Evolutionary conservation across 2,888 invertebrate species (phyloP), one percentile per base, ranked within the genome.

Genomic region (Metallyticus violacea): DNA sequence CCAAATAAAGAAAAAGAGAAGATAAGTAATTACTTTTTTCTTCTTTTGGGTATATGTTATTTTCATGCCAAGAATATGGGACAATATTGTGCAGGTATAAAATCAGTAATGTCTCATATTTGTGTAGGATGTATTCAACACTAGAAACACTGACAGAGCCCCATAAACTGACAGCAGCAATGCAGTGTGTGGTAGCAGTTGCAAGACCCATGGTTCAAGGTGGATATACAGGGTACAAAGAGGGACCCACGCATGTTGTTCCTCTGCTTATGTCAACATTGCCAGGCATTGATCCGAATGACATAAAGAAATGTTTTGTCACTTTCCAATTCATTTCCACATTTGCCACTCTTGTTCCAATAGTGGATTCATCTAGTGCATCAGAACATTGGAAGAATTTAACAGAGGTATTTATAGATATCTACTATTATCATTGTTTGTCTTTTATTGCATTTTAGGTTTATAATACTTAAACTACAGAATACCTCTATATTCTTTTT

Each of bases 271-370:
- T 96, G 90, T 95, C 96, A 0, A 93, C 96, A 0, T 92, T 99
- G 26, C 98, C 98, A 0, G 98, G 97, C 22, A 95, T 99, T 79
- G 98, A 98, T 91, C 95, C 97, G 0, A 98, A 98, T 90, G 98
- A 98, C 91, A 93, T 96, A 79, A 94, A 94, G 88, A 96, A 96
- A 91, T 95, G 95, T 28, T 92, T 95, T 85, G 93, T 96, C 28
- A 96, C 97, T 0, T 94, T 97, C 87, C 96, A 96, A 90, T 95
- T 97, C 90, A 95, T 98, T 86, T 93, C 96, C 5, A 94, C 95
- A 81, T 95, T 97, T 90, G 94, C 95, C 22, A 95, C 95, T 89
- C 93, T 97, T 93, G 94, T 98, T 29, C 97, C 98, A 0, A 92
- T 97, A 28, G 95, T 97, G 6, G 97, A 99, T 91, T 97, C 97